These are phyloP conservation scores for Leptarthrus brevirostris DNA, from an alignment of 2,888 invertebrate species.

Conservation along the genomic window DNA sequence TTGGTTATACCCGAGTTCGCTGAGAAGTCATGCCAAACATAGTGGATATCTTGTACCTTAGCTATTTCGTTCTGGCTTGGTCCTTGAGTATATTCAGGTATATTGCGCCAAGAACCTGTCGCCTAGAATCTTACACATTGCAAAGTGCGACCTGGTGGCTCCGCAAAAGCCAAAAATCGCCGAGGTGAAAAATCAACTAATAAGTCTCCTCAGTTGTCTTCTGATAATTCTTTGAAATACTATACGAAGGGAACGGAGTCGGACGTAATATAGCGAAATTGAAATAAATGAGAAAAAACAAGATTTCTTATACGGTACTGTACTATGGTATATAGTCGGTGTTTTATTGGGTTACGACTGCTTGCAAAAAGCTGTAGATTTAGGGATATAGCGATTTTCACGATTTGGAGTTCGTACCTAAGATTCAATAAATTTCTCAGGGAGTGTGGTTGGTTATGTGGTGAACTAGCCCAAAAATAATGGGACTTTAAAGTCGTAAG, in stretches of 20 bases:
- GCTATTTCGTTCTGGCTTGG: not conserved
- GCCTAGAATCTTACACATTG: slow-evolving; percentile 8
- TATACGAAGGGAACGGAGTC: not conserved
- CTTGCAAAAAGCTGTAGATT: no score
- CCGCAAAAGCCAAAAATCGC: slow-evolving; percentile 30
- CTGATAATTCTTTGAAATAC: slow-evolving; percentile 15
- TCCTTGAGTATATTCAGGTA: not conserved
- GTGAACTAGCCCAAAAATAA: no score
- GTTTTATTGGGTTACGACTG: no score
- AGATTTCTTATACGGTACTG: no score
- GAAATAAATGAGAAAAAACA: slow-evolving; percentile 31
- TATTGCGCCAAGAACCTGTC: slow-evolving; percentile 28
- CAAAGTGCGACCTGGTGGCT: slow-evolving; percentile 29
- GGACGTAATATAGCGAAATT: slow-evolving; percentile 3
- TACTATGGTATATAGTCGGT: no score
- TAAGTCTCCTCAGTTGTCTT: slow-evolving; percentile 38
- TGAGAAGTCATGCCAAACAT: slow-evolving; percentile 17
- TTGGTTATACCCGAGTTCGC: slow-evolving; percentile 15
- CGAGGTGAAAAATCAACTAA: slow-evolving; percentile 43
- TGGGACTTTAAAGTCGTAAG: no score
- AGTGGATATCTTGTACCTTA: not conserved
- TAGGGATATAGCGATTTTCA: no score
- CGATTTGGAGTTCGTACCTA: no score
- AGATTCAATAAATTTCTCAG: no score
- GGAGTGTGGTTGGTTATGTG: no score